Conservation (phyloP, 64 coral and sea anemone genomes). For the Stichodactyla mertensii region DNA sequence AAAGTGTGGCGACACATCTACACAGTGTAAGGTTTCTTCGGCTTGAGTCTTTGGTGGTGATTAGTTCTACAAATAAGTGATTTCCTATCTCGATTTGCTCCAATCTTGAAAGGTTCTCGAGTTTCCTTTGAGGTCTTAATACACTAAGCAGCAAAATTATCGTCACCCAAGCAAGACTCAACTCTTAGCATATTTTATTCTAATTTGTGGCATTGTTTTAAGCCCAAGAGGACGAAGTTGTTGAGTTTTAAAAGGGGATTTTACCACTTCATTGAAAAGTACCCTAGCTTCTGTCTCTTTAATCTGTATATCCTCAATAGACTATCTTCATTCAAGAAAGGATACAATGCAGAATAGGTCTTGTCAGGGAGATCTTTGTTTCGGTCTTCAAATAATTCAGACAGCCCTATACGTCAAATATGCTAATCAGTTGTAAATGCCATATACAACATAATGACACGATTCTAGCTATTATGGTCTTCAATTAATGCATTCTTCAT, state of each 20-base stretch:
- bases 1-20: background rate
- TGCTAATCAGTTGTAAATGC: conserved; percentile 66
- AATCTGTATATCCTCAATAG: conserved; percentile 17
- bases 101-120: conserved; percentile 25
- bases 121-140: conserved; percentile 27
- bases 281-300: conserved; percentile 12
- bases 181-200: conserved; percentile 27
- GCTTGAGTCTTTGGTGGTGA: conserved; percentile 10
- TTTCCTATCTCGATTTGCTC: conserved; percentile 8
- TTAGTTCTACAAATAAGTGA: conserved; percentile 13
- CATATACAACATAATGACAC: conserved; percentile 42
- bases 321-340: conserved; percentile 11
- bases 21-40: background rate
- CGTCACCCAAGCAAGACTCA: conserved; percentile 1
- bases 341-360: conserved; percentile 12
- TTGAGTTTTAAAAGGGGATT: conserved; percentile 19
- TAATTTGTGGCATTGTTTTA: background rate
- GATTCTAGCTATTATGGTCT: conserved; percentile 41
- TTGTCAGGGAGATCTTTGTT: conserved; percentile 33
- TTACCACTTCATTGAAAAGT: conserved; percentile 28
- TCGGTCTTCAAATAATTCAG: background rate
- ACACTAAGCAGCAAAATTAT: conserved; percentile 23
- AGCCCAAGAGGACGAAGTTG: conserved; percentile 14
- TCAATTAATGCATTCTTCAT: conserved; percentile 59
- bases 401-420: conserved; percentile 29